Base-by-base conservation (phyloP, 2,113 vertebrate genomes). In the Lota lota region DNA sequence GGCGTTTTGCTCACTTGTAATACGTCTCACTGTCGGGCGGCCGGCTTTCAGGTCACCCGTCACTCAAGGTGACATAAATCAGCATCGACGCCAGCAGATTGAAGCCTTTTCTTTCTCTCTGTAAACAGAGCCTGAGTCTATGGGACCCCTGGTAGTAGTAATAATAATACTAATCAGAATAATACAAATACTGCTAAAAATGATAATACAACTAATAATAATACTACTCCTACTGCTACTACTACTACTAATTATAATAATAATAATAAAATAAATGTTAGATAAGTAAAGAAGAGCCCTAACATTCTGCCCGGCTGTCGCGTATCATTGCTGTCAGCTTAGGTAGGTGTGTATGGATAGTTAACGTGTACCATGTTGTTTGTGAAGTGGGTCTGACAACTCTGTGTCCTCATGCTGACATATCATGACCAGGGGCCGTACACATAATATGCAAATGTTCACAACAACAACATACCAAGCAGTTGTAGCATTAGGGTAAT, bases 1-100 rank as follows among this genome's bases (percentile, higher is more conserved):
- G 86, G 88, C 89, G 84, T 88, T 92, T 90, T 82, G 86, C 86
- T 89, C 83, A 82, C 85, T 89, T 91, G 88, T 93, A 88, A 89
- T 92, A 91, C 90, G 87, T 92, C 84, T 89, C 85, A 59, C 24
- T 87, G 85, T 86, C 89, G 88, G 85, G 84, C 89, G 86, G 90
- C 81, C 68, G 68, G 86, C 88, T 90, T 85, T 79, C 87, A 87
- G 87, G 85, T 92, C 90, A 91, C 90, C 92, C 92, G 92, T 91
- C 93, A 92, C 86, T 92, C 92, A 88, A 5, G 63, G 63, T 92
- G 90, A 92, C 85, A 58, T 22, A 86, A 92, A 93, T 88, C 86
- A 87, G 83, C 86, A 79, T 80, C 24, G 90, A 77, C 77, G 74
- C 72, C 73, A 83, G 85, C 90, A 90, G 88, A 85, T 85, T 87